Percentiles rank a stretch among this genome's conserved stretches.
These are phyloP conservation scores for Cyprinodon brontotheroides DNA, from an alignment of 2,113 vertebrate genomes.

Conservation along the genomic window DNA sequence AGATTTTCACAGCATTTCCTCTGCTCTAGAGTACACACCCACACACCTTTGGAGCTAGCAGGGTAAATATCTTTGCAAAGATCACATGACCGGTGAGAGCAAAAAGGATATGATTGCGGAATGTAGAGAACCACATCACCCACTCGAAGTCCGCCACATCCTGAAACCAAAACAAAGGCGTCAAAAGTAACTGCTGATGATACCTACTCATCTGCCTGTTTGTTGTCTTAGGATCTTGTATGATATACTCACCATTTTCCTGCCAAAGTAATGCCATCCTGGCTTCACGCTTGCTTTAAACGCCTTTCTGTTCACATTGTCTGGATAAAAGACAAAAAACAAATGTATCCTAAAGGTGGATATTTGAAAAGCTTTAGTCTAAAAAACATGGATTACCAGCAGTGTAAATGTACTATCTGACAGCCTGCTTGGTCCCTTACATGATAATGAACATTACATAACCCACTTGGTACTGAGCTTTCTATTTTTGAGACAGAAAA, in stretches of 20 bases:
- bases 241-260: constrained; percentile 89
- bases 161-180: constrained; percentile 67
- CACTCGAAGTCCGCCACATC: constrained; percentile 95
- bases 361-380: background rate
- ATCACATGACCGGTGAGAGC: constrained; percentile 92
- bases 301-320: constrained; percentile 85
- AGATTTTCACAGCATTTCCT: constrained; percentile 6
- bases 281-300: constrained; percentile 88
- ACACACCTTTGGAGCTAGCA: constrained; percentile 89
- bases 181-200: background rate
- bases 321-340: constrained; percentile 65
- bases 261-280: constrained; percentile 96
- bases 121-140: constrained; percentile 97
- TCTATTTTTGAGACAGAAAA: constrained; percentile 35
- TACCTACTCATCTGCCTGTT: background rate
- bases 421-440: constrained; percentile 22
- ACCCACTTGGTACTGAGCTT: constrained; percentile 31
- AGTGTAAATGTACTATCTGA: constrained; percentile 25
- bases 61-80: constrained; percentile 93
- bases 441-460: constrained; percentile 54
- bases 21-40: constrained; percentile 18
- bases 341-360: background rate
- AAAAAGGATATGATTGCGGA: constrained; percentile 93
- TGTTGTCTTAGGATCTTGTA: background rate
- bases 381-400: constrained; percentile 27